Evolutionary conservation across 1,140 invertebrate species (phyloP).

Genomic region (Drosophila quadrilineata): DNA sequence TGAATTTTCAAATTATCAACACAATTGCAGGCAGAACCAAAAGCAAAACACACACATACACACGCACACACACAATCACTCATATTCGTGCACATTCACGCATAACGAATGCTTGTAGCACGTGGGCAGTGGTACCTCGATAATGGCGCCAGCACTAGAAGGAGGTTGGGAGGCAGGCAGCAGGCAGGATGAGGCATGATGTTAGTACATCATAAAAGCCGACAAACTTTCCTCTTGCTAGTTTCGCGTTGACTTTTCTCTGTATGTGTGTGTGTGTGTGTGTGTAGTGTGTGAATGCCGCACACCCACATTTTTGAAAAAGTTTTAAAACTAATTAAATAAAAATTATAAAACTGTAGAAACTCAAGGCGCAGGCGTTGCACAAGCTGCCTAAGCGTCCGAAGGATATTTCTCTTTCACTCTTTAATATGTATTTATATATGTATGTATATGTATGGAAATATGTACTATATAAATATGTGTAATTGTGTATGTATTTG

Average conservation of each 20-base stretch:
- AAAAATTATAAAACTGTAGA: slow-evolving; percentile 78
- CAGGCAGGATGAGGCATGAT: neutral
- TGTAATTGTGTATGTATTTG: slow-evolving; percentile 15
- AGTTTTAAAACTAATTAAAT: slow-evolving; percentile 80
- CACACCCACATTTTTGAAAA: slow-evolving; percentile 52
- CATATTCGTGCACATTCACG: too few species aligned
- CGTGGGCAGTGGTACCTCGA: slow-evolving; percentile 51
- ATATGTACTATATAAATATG: neutral
- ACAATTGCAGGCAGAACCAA: slow-evolving; percentile 77
- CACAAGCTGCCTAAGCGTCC: slow-evolving; percentile 47
- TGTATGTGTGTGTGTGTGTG: slow-evolving; percentile 13
- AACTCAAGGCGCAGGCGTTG: slow-evolving; percentile 58
- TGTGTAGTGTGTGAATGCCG: slow-evolving; percentile 6
- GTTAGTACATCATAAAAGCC: slow-evolving; percentile 68
- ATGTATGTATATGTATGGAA: neutral
- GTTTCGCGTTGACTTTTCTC: slow-evolving; percentile 29
- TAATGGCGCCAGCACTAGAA: slow-evolving; percentile 24
- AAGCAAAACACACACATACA: slow-evolving; percentile 18
- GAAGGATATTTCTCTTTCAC: slow-evolving; percentile 51
- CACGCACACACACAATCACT: slow-evolving; percentile 9
- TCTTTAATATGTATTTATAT: neutral
- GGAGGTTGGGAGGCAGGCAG: slow-evolving; percentile 4
- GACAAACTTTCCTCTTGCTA: slow-evolving; percentile 65
- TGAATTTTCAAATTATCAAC: slow-evolving; percentile 80
- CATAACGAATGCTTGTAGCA: slow-evolving; percentile 1